A percentile compares a stretch with the other conserved stretches of the same genome.
Evolutionary conservation across 2,113 vertebrate genomes (phyloP).

Genomic region (Petroica traversi): DNA sequence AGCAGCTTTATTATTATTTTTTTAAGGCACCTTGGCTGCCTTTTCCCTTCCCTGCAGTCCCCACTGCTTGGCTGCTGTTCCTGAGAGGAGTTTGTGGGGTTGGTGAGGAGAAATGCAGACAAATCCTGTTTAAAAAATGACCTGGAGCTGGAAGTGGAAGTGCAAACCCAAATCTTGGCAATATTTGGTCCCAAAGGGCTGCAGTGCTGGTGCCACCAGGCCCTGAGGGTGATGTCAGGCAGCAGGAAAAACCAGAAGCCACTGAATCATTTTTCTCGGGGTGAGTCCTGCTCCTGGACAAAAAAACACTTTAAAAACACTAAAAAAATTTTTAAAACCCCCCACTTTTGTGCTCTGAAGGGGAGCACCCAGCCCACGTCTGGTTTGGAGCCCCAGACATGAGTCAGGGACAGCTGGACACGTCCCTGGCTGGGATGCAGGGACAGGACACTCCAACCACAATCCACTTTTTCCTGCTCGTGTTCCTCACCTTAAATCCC

Average conservation of each 20-base stretch:
- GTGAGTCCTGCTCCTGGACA: neutral
- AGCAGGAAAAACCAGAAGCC: neutral
- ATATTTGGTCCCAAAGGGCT: neutral
- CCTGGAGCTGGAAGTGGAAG: neutral
- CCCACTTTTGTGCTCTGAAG: neutral
- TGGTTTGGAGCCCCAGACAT: neutral
- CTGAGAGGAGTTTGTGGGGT: neutral
- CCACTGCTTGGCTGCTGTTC: neutral
- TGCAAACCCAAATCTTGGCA: neutral
- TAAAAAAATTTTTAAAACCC: neutral
- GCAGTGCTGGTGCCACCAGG: neutral
- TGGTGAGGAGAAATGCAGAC: neutral
- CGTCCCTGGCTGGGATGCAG: neutral
- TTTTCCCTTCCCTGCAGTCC: neutral
- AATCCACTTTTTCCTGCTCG: fast-evolving
- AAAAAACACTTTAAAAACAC: neutral
- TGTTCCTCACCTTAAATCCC: neutral
- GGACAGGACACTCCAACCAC: neutral
- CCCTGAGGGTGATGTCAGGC: neutral
- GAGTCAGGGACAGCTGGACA: conserved; percentile 23
- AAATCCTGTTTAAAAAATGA: fast-evolving
- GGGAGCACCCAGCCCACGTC: neutral
- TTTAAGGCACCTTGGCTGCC: neutral
- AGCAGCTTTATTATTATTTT: neutral
- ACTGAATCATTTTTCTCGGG: neutral